A percentile compares a stretch with the other conserved stretches of the same genome.
Evolutionary conservation across 2,888 invertebrate species (phyloP).

Genomic region (Eilema caniola): DNA sequence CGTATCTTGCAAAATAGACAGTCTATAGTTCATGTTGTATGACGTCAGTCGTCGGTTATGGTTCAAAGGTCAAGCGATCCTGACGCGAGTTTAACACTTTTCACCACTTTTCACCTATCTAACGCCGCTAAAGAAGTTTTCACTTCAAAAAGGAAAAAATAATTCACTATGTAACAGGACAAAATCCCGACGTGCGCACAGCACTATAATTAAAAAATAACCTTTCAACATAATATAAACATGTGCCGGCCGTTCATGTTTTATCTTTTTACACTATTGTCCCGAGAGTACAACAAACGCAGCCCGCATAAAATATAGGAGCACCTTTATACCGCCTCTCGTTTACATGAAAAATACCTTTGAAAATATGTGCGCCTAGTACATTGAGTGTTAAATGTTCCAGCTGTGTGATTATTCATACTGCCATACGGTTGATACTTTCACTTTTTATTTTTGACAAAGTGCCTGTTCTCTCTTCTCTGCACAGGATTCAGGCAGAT

Average conservation of each 20-base stretch:
- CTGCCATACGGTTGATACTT: not conserved
- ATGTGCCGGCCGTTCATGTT: slow-evolving; percentile 38
- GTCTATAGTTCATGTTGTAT: too few species aligned
- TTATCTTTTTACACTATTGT: slow-evolving; percentile 58
- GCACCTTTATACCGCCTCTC: slow-evolving; percentile 46
- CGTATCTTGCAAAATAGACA: too few species aligned
- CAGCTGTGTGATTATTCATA: slow-evolving; percentile 19
- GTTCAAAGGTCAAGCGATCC: too few species aligned
- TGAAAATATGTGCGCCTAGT: slow-evolving; percentile 51
- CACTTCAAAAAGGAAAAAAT: too few species aligned
- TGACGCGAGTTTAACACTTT: too few species aligned
- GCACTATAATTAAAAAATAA: slow-evolving; percentile 39
- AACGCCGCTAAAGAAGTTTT: too few species aligned
- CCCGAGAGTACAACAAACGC: slow-evolving; percentile 37
- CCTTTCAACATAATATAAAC: slow-evolving; percentile 43
- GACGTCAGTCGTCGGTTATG: too few species aligned
- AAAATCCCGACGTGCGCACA: slow-evolving; percentile 21
- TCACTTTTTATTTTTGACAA: slow-evolving; percentile 1
- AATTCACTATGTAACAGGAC: slow-evolving; percentile 6
- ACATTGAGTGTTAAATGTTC: slow-evolving; percentile 32
- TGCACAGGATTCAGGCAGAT: not conserved
- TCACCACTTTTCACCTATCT: too few species aligned
- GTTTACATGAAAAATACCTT: slow-evolving; percentile 57
- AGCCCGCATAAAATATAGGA: slow-evolving; percentile 42
- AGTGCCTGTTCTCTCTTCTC: not conserved